Conservation (phyloP, 2,888 invertebrate genomes). For the Synanthedon vespiformis region DNA sequence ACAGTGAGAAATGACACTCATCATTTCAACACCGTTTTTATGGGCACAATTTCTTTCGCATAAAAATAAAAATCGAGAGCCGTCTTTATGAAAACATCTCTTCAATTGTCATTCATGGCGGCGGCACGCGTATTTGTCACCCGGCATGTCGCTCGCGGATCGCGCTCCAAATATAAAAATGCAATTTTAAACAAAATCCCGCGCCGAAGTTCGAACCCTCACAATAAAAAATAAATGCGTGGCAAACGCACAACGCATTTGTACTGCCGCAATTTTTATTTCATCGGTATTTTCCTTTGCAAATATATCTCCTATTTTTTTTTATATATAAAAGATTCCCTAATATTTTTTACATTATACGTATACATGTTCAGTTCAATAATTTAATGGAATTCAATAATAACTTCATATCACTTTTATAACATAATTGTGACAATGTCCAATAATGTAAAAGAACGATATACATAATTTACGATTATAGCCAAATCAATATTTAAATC, state of each 20-base stretch:
- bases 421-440: no score
- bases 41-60: slow-evolving; percentile 66
- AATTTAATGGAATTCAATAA: no score
- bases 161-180: slow-evolving; percentile 69
- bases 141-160: slow-evolving; percentile 51
- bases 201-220: slow-evolving; percentile 46
- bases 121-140: slow-evolving; percentile 67
- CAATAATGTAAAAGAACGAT: no score
- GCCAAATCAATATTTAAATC: no score
- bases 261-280: slow-evolving; percentile 19
- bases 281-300: not conserved
- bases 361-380: no score
- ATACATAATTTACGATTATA: no score
- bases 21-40: slow-evolving; percentile 67
- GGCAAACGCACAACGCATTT: slow-evolving; percentile 29
- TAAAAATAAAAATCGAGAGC: slow-evolving; percentile 60
- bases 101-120: slow-evolving; percentile 70
- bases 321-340: no score
- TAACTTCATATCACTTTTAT: no score
- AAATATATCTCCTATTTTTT: no score
- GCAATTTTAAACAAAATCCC: slow-evolving; percentile 68
- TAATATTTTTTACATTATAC: no score
- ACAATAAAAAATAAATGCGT: slow-evolving; percentile 61
- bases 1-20: slow-evolving; percentile 67
- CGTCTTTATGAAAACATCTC: slow-evolving; percentile 68